Base-by-base conservation (phyloP, 2,888 invertebrate species). In the Andrena haemorrhoa region DNA sequence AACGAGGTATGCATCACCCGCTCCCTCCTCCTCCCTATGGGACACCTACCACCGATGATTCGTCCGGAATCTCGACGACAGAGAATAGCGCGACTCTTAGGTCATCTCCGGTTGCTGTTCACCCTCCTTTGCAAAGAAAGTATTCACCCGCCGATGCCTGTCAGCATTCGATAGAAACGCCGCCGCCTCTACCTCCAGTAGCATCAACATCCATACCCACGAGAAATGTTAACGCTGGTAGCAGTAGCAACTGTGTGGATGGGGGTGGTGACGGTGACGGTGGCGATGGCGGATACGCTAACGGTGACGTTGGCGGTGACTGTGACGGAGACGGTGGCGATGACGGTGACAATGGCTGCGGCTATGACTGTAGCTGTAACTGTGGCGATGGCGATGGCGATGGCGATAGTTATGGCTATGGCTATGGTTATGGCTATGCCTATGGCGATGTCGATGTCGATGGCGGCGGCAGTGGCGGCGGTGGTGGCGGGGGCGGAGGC, bases 81-180 rank as follows among this genome's bases (percentile, higher is more conserved):
- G 94, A 95, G 81, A 94, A 94, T 73, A 90, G 93, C 1, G 93
- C 94, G 53, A 94, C 94, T 2, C 94, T 95, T 0, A 92, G 95
- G 75, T 94, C 94, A 2, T 95, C 95, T 0, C 94, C 95, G 0
- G 92, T 94, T 2, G 91, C 94, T 2, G 94, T 94, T 72, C 95
- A 96, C 93, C 96, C 96, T 63, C 96, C 96, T 2, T 94, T 96
- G 47, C 96, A 96, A 92, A 95, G 97, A 88, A 97, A 97, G 93
- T 97, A 96, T 92, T 96, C 97, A 2, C 96, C 96, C 0, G 95
- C 94, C 3, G 88, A 89, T 4, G 85, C 85, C 23, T 88, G 88
- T 56, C 88, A 86, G 4, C 86, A 88, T 56, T 47, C 91, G 84
- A 82, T 90, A 70, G 95, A 95, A 93, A 92, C 95, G 90, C 92